Base-by-base conservation (phyloP, 2,888 invertebrate genomes). In the Glyphotaelius pellucidus region DNA sequence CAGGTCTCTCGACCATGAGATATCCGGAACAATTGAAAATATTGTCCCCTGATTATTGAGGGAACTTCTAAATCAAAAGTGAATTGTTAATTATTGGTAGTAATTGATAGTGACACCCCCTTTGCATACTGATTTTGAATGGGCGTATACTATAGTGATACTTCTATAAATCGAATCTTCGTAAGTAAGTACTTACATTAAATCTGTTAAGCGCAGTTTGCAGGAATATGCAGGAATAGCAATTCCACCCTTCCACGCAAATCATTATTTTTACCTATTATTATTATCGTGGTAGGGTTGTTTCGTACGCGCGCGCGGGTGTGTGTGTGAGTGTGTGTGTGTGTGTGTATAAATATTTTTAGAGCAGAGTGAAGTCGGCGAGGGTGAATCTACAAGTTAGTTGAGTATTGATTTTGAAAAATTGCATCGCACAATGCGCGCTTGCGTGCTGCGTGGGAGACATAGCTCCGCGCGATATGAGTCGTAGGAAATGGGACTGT, bases 281-380 rank as follows among this genome's bases (percentile, higher is more conserved):
- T 14, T 15, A 47, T 19, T 19, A 15, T 25, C n/a, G 25, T n/a
- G 7, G n/a, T 67, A n/a, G 67, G 67, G n/a, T 67, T 67, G 67
- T 67, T n/a, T 67, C n/a, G 67, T 47, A 15, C 1, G 47, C 15
- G 47, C 25, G 52, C 9, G 67, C 9, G 7, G 25, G 15, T 47
- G 14, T 15, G 47, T 47, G 47, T 42, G 12, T 12, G 42, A 0
- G 42, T 42, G 11, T 42, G 42, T 12, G 42, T 42, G 12, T 42
- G 0, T 11, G 12, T 42, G 4, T 15, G 12, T 14, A 9, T 14
- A 9, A 15, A 1, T 47, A 15, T n/a, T n/a, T 67, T n/a, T 9
- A 67, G 67, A 67, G n/a, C 67, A 67, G 67, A 67, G 67, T 67
- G 67, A 67, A 67, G 67, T 67, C n/a, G 67, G 67, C 67, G 67